Conservation (phyloP, 2,888 invertebrate species). For the Drosophila algonquin region DNA sequence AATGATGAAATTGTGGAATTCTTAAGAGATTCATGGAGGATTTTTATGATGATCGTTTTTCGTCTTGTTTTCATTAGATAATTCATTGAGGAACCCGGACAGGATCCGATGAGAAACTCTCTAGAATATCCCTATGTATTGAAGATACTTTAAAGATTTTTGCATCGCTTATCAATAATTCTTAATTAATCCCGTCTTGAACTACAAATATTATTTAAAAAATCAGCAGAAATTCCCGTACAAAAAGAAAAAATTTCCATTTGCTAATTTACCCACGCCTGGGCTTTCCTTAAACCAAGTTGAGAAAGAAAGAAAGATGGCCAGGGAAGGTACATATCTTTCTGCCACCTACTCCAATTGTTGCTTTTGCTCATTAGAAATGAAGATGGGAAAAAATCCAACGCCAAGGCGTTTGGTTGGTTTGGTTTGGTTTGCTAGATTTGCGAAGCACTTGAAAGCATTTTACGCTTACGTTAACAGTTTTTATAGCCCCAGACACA, state of each 20-base stretch:
- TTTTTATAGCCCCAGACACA: conserved; percentile 65
- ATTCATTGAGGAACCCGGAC: too few relatives aligned
- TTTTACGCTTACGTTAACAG: conserved; percentile 78
- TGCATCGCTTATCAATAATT: too few relatives aligned
- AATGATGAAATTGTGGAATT: too few relatives aligned
- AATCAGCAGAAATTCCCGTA: not conserved
- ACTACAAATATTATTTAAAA: too few relatives aligned
- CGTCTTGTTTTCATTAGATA: too few relatives aligned
- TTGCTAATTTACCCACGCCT: not conserved
- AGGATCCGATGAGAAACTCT: too few relatives aligned
- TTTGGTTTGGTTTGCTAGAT: conserved; percentile 47
- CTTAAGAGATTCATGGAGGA: too few relatives aligned
- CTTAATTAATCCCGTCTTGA: too few relatives aligned
- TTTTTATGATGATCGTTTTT: too few relatives aligned
- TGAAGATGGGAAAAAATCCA: conserved; percentile 10
- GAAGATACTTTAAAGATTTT: too few relatives aligned
- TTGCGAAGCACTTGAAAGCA: conserved; percentile 76
- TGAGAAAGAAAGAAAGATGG: not conserved
- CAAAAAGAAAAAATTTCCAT: not conserved
- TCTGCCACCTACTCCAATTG: conserved; percentile 26
- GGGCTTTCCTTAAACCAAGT: not conserved
- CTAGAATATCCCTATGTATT: too few relatives aligned
- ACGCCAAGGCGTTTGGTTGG: conserved; percentile 20
- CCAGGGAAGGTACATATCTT: conserved; percentile 9
- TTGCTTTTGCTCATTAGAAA: conserved; percentile 57